Evolutionary conservation across 2,888 invertebrate species (phyloP), one percentile per base, ranked within the genome.

Genomic region (Eubasilissa splendida): DNA sequence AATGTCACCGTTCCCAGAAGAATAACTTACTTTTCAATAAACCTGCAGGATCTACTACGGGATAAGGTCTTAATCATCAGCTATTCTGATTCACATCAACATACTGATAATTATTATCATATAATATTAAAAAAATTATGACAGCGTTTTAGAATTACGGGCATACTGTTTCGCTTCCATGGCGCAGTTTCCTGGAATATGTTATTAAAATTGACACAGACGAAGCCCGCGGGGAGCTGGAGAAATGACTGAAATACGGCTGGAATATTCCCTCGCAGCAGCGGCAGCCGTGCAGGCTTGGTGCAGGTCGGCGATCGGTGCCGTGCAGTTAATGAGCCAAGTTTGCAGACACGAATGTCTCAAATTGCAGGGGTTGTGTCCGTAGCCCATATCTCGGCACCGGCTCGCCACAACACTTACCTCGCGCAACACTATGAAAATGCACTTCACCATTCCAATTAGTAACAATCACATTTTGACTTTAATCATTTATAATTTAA

Each of bases 271-370:
- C 33, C 12, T 33, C 42, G 63, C 33, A 33, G 33, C 60, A 60
- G 33, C n/a, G 56, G 42, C 12, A 65, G 22, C 22, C 50, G 54
- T 12, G 56, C 59, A 14, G 65, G 65, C 71, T 79, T 65, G 79
- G 73, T 77, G 80, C 83, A 83, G 83, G 83, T 83, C 80, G 79
- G 79, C 76, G 76, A 71, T 79, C 77, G 68, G 76, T 79, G 74
- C 22, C 79, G 83, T 83, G 83, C 73, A 52, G 54, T 14, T 81
- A 83, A 83, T 79, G 70, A 66, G 76, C 59, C 63, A n/a, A 71
- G 79, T 59, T 56, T 75, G 66, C 76, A 68, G 50, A 70, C 80
- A 82, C 79, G 81, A 81, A 81, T 76, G 68, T 56, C 77, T 68
- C 54, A 80, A 82, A 80, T 82, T 82, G 63, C 80, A 74, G 80